These are phyloP conservation scores for Lophotis ruficrista DNA, from an alignment of 2,113 vertebrate genomes.

Conservation along the genomic window DNA sequence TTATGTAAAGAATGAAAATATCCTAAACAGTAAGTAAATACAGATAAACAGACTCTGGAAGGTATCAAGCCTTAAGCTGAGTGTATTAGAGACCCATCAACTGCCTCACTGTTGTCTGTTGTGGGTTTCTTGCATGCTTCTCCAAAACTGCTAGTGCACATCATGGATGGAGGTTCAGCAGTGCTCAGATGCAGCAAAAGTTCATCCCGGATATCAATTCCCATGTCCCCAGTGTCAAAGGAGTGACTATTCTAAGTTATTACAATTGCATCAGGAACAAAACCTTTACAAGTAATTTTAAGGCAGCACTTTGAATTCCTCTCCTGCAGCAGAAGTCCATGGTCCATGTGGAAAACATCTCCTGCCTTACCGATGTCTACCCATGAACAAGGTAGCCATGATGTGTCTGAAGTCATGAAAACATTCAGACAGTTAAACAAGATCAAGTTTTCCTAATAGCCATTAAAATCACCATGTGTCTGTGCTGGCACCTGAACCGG, in stretches of 20 bases:
- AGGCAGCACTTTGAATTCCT: not conserved
- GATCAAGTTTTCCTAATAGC: not conserved
- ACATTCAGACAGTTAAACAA: not conserved
- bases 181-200: not conserved
- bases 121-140: not conserved
- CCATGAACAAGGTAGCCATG: rapidly evolving
- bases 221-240: not conserved
- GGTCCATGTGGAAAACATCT: not conserved
- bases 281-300: not conserved
- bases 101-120: not conserved
- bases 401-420: not conserved
- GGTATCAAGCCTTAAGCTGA: not conserved
- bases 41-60: not conserved
- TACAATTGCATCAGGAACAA: not conserved
- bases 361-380: not conserved
- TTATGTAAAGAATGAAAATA: not conserved
- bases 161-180: not conserved
- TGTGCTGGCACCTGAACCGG: not conserved
- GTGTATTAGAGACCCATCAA: not conserved
- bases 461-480: not conserved
- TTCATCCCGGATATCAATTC: not conserved
- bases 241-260: not conserved
- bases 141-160: not conserved
- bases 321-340: not conserved
- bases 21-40: not conserved